Evolutionary conservation across 2,113 vertebrate genomes (phyloP).

Genomic region (Cebus imitator): DNA sequence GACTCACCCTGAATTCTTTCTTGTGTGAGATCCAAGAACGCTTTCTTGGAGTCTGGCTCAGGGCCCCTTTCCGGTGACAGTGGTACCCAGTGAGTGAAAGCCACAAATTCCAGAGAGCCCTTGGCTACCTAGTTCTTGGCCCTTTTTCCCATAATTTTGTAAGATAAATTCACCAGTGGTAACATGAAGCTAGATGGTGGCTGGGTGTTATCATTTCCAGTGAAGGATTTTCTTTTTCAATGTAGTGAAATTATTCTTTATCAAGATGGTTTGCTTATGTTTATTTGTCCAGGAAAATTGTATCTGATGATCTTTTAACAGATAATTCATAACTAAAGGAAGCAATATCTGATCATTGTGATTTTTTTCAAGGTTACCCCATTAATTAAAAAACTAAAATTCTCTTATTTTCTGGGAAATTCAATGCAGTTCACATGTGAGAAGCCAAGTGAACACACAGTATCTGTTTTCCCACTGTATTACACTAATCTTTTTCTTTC

Average conservation of each 20-base stretch:
- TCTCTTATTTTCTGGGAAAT: neutral
- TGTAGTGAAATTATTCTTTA: neutral
- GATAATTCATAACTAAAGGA: neutral
- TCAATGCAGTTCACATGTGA: conserved; percentile 8
- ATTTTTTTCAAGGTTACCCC: neutral
- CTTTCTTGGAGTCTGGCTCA: too few relatives aligned
- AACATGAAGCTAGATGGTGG: neutral
- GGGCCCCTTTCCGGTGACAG: too few relatives aligned
- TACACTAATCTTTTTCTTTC: conserved; percentile 50
- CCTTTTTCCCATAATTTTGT: neutral
- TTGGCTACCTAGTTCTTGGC: neutral
- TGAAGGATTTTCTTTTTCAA: neutral
- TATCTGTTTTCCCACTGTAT: conserved; percentile 29
- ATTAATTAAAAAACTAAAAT: conserved; percentile 44
- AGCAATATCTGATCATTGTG: neutral
- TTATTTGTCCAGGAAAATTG: neutral
- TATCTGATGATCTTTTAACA: neutral
- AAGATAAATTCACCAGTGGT: neutral
- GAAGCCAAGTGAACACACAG: conserved; percentile 45
- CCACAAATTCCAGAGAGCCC: neutral
- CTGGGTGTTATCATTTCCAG: neutral
- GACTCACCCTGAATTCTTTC: too few relatives aligned
- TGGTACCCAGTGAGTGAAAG: neutral
- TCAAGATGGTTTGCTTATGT: neutral
- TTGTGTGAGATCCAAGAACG: too few relatives aligned